Evolutionary conservation across 2,888 invertebrate genomes (phyloP).

Genomic region (Drosophila colorata): DNA sequence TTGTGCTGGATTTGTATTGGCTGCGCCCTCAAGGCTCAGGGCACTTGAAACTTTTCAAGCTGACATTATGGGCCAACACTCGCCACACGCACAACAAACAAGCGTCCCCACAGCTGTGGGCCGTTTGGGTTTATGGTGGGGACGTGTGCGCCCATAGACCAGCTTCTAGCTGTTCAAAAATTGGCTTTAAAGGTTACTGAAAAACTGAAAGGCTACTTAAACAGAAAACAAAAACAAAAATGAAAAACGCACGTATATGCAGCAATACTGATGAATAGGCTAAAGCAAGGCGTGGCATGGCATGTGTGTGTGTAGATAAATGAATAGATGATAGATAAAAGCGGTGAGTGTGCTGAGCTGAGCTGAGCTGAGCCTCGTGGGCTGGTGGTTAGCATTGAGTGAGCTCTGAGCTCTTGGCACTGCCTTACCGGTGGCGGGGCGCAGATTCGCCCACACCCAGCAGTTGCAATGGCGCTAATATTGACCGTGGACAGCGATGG

Average conservation of each 20-base stretch:
- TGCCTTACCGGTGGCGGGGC: constrained; percentile 86
- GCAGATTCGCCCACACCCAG: constrained; percentile 86
- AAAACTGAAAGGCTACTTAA: not conserved
- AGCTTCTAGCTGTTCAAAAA: not conserved
- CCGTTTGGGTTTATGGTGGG: constrained; percentile 16
- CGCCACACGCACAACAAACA: constrained; percentile 48
- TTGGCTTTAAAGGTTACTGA: constrained; percentile 8
- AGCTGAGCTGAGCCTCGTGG: no score
- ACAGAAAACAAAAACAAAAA: not conserved
- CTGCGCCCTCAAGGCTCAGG: constrained; percentile 28
- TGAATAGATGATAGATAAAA: not conserved
- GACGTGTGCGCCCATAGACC: constrained; percentile 10
- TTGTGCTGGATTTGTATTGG: constrained; percentile 21
- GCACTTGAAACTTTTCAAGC: constrained; percentile 61
- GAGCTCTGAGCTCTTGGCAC: constrained; percentile 31
- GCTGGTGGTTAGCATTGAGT: not conserved
- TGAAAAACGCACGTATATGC: not conserved
- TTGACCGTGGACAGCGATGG: constrained; percentile 81
- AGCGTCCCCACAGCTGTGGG: constrained; percentile 9
- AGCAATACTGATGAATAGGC: constrained; percentile 8
- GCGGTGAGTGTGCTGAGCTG: constrained; percentile 7
- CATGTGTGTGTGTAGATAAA: not conserved
- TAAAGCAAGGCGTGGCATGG: constrained; percentile 36
- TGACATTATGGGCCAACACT: constrained; percentile 42
- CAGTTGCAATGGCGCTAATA: constrained; percentile 86